Conservation (phyloP, 2,888 invertebrate genomes). For the Stratiomys singularior region DNA sequence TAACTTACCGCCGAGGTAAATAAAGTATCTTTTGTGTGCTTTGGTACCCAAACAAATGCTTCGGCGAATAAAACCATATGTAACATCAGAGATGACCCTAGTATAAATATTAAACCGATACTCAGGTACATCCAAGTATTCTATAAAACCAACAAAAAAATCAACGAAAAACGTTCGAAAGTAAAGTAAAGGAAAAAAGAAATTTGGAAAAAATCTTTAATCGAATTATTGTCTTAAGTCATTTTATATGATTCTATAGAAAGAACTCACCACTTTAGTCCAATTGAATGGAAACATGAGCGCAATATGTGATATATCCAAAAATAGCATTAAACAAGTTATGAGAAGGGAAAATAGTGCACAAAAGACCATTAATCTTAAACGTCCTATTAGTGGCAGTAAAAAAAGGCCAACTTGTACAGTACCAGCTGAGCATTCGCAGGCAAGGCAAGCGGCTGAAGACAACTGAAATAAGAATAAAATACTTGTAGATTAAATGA, state of each 20-base stretch:
- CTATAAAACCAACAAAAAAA: constrained; percentile 62
- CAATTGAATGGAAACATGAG: constrained; percentile 83
- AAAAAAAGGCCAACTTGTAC: constrained; percentile 80
- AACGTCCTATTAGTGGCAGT: constrained; percentile 78
- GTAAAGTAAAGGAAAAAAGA: constrained; percentile 38
- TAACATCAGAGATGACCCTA: constrained; percentile 76
- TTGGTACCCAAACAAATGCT: constrained; percentile 76
- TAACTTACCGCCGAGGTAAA: constrained; percentile 72
- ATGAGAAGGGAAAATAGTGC: constrained; percentile 79
- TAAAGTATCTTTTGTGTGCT: constrained; percentile 77
- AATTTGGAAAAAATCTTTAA: constrained; percentile 47
- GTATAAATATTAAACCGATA: constrained; percentile 77
- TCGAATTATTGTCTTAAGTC: constrained; percentile 41
- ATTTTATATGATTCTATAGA: constrained; percentile 40
- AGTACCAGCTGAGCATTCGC: constrained; percentile 80
- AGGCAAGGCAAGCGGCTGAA: constrained; percentile 77
- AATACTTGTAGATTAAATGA: background rate
- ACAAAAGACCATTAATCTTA: constrained; percentile 82
- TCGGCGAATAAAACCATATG: constrained; percentile 75
- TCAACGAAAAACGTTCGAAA: constrained; percentile 23
- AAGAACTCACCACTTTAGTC: constrained; percentile 76
- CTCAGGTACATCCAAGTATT: constrained; percentile 79
- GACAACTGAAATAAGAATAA: constrained; percentile 68
- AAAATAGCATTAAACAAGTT: constrained; percentile 79
- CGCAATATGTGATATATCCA: constrained; percentile 81